Conservation (phyloP, 2,888 invertebrate species). For the Andrena chrysosceles region DNA sequence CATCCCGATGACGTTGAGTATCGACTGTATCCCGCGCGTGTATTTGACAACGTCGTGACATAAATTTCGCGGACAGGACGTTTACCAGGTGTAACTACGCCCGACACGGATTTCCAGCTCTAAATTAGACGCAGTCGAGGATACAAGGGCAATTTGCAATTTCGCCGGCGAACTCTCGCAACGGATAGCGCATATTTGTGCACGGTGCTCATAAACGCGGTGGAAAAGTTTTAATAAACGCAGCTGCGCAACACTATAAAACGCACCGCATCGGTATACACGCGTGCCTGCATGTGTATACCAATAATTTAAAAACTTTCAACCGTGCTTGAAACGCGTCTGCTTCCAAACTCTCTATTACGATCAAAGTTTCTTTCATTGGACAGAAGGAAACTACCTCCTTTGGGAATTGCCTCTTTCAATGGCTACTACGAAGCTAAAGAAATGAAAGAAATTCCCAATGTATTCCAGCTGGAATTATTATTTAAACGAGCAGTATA, state of each 20-base stretch:
- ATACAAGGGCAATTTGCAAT: conserved; percentile 7
- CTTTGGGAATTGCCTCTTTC: conserved; percentile 12
- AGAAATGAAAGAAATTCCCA: conserved; percentile 10
- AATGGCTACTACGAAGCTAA: not conserved
- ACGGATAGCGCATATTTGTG: not conserved
- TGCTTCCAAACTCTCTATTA: conserved; percentile 1
- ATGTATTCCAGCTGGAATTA: conserved; percentile 9
- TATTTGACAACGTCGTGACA: conserved; percentile 28
- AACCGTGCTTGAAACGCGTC: not conserved
- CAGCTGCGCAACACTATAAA: conserved; percentile 26
- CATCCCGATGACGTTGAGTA: conserved; percentile 2
- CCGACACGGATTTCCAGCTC: conserved; percentile 27
- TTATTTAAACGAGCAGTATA: conserved; percentile 3
- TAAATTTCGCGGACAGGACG: conserved; percentile 24
- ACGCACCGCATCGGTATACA: not conserved
- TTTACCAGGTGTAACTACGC: conserved; percentile 23
- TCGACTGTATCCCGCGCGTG: conserved; percentile 10
- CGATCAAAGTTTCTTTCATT: conserved; percentile 51
- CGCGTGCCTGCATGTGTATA: not conserved
- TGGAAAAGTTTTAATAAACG: conserved; percentile 44
- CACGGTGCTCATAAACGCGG: not conserved
- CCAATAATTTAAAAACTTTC: conserved; percentile 57
- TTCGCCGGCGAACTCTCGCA: not conserved
- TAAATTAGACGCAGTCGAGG: conserved; percentile 17
- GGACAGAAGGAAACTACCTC: conserved; percentile 19